Conservation (phyloP, 2,888 invertebrate genomes). For the Eurytoma adleriae region DNA sequence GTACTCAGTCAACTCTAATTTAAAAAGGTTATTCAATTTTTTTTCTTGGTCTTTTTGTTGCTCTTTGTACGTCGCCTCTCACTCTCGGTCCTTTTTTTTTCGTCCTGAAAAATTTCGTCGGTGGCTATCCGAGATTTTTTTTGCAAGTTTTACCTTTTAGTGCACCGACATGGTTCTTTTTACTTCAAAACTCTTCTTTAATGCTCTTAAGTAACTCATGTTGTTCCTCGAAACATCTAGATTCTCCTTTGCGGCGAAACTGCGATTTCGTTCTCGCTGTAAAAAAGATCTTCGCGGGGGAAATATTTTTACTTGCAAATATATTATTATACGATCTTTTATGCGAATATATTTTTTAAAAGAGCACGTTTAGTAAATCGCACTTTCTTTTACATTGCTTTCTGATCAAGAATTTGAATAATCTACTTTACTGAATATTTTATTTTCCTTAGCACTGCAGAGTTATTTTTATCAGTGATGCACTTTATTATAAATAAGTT, state of each 20-base stretch:
- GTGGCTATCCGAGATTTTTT: slow-evolving; percentile 5
- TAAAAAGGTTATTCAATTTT: slow-evolving; percentile 42
- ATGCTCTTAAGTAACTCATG: slow-evolving; percentile 51
- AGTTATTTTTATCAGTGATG: too few relatives aligned
- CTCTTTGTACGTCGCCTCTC: slow-evolving; percentile 17
- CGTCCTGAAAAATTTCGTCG: slow-evolving; percentile 35
- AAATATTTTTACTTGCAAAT: slow-evolving; percentile 10
- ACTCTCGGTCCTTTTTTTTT: neutral
- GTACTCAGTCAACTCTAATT: slow-evolving; percentile 49
- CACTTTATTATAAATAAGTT: too few relatives aligned
- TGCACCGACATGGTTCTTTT: slow-evolving; percentile 48
- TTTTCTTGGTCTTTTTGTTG: slow-evolving; percentile 26
- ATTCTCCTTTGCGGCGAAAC: slow-evolving; percentile 34
- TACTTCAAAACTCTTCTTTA: slow-evolving; percentile 50
- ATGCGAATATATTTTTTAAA: too few relatives aligned
- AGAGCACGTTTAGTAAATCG: too few relatives aligned
- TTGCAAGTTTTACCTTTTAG: slow-evolving; percentile 45
- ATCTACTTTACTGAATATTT: too few relatives aligned
- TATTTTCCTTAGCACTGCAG: too few relatives aligned
- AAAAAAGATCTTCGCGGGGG: slow-evolving; percentile 9
- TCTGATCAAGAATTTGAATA: too few relatives aligned
- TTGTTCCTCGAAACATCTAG: slow-evolving; percentile 43
- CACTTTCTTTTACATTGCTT: too few relatives aligned
- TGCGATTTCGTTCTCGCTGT: slow-evolving; percentile 19
- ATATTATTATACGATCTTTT: neutral